phyloP scores from a whole-genome alignment of 2,888 invertebrate genomes.

The Tiphia femorata region DNA sequence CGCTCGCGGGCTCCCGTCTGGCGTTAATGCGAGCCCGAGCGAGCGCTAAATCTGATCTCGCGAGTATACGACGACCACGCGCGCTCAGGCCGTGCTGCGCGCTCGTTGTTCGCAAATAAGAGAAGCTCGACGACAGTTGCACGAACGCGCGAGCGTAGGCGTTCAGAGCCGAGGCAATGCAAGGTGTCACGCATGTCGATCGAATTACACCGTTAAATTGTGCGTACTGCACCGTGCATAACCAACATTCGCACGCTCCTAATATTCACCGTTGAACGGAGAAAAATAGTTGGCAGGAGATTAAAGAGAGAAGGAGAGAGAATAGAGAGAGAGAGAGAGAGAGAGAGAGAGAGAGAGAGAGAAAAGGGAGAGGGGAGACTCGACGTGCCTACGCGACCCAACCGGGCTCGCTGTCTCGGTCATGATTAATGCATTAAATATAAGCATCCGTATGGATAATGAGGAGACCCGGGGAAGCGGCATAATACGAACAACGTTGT shows the following conservation, averaged over 20 bases:
- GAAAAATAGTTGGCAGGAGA: background rate
- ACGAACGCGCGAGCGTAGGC: conserved; percentile 5
- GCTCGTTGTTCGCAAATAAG: conserved; percentile 6
- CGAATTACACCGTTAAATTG: conserved; percentile 42
- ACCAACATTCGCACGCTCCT: conserved; percentile 43
- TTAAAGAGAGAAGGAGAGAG: background rate
- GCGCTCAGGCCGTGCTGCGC: conserved; percentile 12
- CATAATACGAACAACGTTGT: conserved; percentile 14
- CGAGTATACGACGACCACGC: too few relatives aligned
- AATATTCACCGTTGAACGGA: conserved; percentile 24
- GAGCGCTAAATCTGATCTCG: too few relatives aligned
- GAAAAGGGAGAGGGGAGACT: conserved; percentile 22
- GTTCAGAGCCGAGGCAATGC: conserved; percentile 18
- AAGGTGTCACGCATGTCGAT: conserved; percentile 38
- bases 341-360: background rate
- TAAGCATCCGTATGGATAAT: conserved; percentile 28
- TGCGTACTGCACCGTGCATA: conserved; percentile 43
- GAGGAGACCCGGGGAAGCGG: conserved; percentile 25
- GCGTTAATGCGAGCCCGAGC: too few relatives aligned
- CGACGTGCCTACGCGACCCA: conserved; percentile 24
- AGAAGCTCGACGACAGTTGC: background rate
- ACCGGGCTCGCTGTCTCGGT: conserved; percentile 13
- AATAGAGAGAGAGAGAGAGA: background rate
- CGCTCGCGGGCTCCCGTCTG: too few relatives aligned
- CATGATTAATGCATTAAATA: conserved; percentile 39